phyloP scores from a whole-genome alignment of 2,113 vertebrate species.

The Crotalus horridus region DNA sequence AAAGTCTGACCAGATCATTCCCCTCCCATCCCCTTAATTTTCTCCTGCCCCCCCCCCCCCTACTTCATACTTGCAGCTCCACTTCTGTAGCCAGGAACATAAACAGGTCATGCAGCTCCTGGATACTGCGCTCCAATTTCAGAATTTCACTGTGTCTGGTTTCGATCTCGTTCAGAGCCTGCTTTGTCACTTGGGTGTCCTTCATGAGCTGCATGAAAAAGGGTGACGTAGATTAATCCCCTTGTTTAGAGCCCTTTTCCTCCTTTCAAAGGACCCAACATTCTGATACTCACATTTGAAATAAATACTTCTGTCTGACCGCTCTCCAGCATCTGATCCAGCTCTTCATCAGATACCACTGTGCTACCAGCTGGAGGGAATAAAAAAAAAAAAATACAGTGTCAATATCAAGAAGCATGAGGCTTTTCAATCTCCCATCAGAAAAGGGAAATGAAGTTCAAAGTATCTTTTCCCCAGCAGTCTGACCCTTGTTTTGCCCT shows the following conservation, averaged over 20 bases:
- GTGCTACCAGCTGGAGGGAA: constrained; percentile 69
- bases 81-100: constrained; percentile 85
- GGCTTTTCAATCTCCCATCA: not conserved
- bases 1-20: not conserved
- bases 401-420: not conserved
- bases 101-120: constrained; percentile 88
- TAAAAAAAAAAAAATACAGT: not conserved
- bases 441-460: not conserved
- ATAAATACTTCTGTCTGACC: constrained; percentile 88
- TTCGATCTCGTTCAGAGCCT: constrained; percentile 87
- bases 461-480: not conserved
- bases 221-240: not conserved
- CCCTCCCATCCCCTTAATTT: not conserved
- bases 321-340: constrained; percentile 86
- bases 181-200: constrained; percentile 80
- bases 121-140: constrained; percentile 85
- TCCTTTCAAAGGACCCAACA: not conserved
- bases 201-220: constrained; percentile 74
- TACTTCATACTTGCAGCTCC: constrained; percentile 78
- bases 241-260: not conserved
- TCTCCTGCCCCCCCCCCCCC: not conserved
- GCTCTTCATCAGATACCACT: constrained; percentile 76
- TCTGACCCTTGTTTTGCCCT: not conserved
- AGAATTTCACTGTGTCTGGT: constrained; percentile 86
- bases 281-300: constrained; percentile 78